Evolutionary conservation across 2,888 invertebrate genomes (phyloP).

Genomic region (Mythimna albipuncta): DNA sequence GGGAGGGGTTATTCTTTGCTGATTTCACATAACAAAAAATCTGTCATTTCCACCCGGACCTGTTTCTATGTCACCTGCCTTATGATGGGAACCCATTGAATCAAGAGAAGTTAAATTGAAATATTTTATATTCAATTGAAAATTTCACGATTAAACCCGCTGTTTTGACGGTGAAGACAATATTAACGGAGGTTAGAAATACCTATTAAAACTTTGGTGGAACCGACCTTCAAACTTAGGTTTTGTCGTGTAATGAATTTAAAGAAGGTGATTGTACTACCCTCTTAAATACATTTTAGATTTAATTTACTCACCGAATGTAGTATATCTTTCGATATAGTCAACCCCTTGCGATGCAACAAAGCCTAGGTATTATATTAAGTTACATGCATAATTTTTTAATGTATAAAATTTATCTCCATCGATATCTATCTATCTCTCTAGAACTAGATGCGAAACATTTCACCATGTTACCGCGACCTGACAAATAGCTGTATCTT

Average conservation of each 20-base stretch:
- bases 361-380: too few relatives aligned
- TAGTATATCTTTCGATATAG: too few relatives aligned
- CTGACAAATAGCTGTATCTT: constrained; percentile 38
- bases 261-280: neutral
- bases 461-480: constrained; percentile 39
- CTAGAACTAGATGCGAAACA: constrained; percentile 48
- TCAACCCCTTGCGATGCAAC: too few relatives aligned
- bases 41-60: too few relatives aligned
- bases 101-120: neutral
- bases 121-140: neutral
- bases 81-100: too few relatives aligned
- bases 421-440: too few relatives aligned
- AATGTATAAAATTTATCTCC: too few relatives aligned
- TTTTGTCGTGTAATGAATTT: neutral
- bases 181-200: neutral
- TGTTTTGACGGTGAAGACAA: neutral
- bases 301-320: too few relatives aligned
- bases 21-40: too few relatives aligned
- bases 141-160: neutral
- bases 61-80: neutral
- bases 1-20: too few relatives aligned
- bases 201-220: neutral
- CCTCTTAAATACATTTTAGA: too few relatives aligned
- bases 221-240: neutral
- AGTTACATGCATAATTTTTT: too few relatives aligned